Base-by-base conservation (phyloP, 2,113 vertebrate species). In the Rhea pennata region DNA sequence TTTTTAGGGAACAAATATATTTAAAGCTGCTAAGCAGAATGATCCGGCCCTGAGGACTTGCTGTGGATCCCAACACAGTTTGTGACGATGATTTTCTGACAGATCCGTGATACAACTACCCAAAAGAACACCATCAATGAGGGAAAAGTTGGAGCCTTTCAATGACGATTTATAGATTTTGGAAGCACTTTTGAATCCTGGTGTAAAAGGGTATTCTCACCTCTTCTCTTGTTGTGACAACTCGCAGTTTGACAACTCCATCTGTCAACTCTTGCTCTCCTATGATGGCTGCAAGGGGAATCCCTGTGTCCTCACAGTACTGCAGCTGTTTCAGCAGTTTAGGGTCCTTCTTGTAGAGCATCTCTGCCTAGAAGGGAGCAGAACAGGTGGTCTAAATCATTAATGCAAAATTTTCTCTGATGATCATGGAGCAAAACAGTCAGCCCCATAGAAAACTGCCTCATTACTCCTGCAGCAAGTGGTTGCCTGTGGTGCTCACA, bases 301-400 rank as follows among this genome's bases (percentile, higher is more conserved):
- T 99, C 12, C 99, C 99, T 0, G 53, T 96, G 75, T 98, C 98
- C 97, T 99, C 99, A 12, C 99, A 99, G 92, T 99, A 98, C 71
- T 99, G 99, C 84, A 99, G 97, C 96, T 99, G 99, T 77, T 98
- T 98, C 96, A 99, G 98, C 86, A 99, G 96, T 90, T 99, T 99
- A 23, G 99, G 99, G 80, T 99, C 99, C 93, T 99, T 99, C 96
- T 98, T 99, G 94, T 99, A 99, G 80, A 99, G 96, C 93, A 99
- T 98, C 96, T 99, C 99, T 72, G 99, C 99, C 99, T 99, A 61
- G 50, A 76, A 96, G 53, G 33, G 13, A 70, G 48, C 4, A 12
- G 33, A 14, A 54, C 58, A 39, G 40, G 44, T 14, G n/a, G 36
- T 19, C 26, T 24, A 12, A 88, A 75, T 22, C 23, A 33, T 21